Evolutionary conservation across 1,140 invertebrate genomes (phyloP).

Genomic region (Eumaeus atala): DNA sequence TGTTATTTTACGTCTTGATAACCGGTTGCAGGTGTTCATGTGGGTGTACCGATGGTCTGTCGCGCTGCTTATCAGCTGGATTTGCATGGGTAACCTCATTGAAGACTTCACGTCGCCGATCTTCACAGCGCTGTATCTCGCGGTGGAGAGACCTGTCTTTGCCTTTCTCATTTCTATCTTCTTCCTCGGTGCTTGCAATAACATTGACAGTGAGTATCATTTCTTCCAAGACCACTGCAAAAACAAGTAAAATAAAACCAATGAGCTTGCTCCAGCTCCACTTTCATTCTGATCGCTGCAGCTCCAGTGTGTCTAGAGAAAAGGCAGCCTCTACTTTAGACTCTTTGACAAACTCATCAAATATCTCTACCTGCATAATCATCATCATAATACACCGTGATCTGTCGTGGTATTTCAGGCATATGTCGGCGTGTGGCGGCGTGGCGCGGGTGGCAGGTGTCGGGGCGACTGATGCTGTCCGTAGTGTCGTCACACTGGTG

Average conservation of each 20-base stretch:
- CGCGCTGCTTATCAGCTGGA: neutral
- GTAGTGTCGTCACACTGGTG: slow-evolving; percentile 1
- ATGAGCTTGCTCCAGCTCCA: no score
- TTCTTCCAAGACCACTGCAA: no score
- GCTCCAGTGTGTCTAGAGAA: no score
- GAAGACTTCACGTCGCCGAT: neutral
- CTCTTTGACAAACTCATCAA: no score
- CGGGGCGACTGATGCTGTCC: slow-evolving; percentile 3
- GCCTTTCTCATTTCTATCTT: neutral
- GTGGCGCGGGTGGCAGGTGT: slow-evolving; percentile 9
- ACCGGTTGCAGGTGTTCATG: neutral
- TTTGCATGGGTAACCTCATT: neutral
- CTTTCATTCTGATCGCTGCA: no score
- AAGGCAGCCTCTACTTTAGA: no score
- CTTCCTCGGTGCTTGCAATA: neutral
- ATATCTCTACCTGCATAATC: no score
- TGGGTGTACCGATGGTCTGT: neutral
- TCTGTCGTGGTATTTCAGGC: neutral
- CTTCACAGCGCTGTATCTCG: neutral
- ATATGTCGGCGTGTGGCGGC: neutral
- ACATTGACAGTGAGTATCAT: neutral
- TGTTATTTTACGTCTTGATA: no score
- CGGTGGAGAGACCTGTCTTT: neutral
- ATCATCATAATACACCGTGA: no score
- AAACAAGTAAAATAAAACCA: no score